phyloP scores from a whole-genome alignment of 1,140 invertebrate genomes.

The Anastrepha obliqua region DNA sequence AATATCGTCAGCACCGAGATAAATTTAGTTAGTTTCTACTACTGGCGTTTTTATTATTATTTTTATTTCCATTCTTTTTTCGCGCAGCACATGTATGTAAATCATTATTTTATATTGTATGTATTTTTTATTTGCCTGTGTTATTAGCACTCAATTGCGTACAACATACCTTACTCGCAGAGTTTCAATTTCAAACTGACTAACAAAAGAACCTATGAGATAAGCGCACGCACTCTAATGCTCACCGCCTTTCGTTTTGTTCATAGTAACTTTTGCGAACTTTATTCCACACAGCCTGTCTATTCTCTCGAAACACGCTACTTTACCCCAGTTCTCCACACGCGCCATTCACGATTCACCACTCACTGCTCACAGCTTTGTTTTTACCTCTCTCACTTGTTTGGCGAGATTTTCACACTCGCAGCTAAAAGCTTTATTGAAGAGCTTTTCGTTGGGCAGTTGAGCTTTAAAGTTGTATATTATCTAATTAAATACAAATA shows the following conservation, averaged over 20 bases:
- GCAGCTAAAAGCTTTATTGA: not conserved
- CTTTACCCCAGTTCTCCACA: conserved; percentile 29
- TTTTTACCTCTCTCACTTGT: not conserved
- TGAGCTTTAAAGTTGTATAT: not conserved
- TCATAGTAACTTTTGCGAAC: not conserved
- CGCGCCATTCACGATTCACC: not conserved
- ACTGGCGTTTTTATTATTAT: conserved; percentile 1
- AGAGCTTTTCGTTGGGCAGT: not conserved
- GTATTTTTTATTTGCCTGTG: not conserved
- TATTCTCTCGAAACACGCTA: conserved; percentile 5
- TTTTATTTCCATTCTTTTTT: not conserved
- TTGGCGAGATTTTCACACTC: not conserved
- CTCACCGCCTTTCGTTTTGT: not conserved
- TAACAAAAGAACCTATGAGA: conserved; percentile 41
- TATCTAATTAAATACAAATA: not conserved
- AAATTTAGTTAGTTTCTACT: conserved; percentile 16
- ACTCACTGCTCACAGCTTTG: not conserved
- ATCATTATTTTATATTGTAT: not conserved
- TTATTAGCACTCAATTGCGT: not conserved
- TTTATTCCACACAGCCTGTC: not conserved
- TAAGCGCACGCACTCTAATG: conserved; percentile 7
- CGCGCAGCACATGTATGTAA: not conserved
- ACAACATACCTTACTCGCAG: conserved; percentile 35
- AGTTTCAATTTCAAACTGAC: conserved; percentile 50
- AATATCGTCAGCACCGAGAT: too few species aligned